Evolutionary conservation across 2,888 invertebrate genomes (phyloP).

Genomic region (Scelioninae gen. 1): DNA sequence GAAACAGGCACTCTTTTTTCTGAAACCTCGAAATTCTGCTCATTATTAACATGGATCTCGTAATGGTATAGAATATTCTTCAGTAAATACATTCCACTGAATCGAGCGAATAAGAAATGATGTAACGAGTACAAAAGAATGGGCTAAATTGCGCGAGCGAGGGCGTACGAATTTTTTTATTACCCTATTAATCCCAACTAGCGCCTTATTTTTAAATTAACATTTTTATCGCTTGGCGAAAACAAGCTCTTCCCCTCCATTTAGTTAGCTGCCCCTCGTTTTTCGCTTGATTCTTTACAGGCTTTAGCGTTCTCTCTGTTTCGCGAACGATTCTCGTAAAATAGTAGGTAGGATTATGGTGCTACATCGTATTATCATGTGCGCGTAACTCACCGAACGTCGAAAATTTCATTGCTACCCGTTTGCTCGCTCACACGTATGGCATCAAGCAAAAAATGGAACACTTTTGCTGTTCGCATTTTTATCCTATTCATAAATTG

Average conservation of each 20-base stretch:
- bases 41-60: slow-evolving; percentile 2
- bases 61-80: slow-evolving; percentile 17
- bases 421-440: slow-evolving; percentile 46
- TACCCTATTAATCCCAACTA: slow-evolving; percentile 83
- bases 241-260: slow-evolving; percentile 78
- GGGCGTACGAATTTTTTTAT: slow-evolving; percentile 78
- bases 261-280: slow-evolving; percentile 70
- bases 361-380: slow-evolving; percentile 74
- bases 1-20: background rate
- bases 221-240: slow-evolving; percentile 82
- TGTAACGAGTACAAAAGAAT: slow-evolving; percentile 48
- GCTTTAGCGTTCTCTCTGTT: slow-evolving; percentile 65
- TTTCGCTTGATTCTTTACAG: slow-evolving; percentile 55
- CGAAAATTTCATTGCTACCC: slow-evolving; percentile 54
- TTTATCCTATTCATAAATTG: slow-evolving; percentile 36
- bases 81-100: slow-evolving; percentile 28
- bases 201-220: slow-evolving; percentile 83
- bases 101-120: slow-evolving; percentile 50
- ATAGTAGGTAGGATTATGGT: slow-evolving; percentile 79
- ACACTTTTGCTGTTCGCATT: slow-evolving; percentile 28
- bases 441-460: slow-evolving; percentile 28
- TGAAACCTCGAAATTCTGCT: background rate
- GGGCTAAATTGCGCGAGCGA: slow-evolving; percentile 60
- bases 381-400: slow-evolving; percentile 50
- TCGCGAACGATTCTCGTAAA: slow-evolving; percentile 78